Conservation (phyloP, 2,888 invertebrate genomes). For the Antheraea assamensis region DNA sequence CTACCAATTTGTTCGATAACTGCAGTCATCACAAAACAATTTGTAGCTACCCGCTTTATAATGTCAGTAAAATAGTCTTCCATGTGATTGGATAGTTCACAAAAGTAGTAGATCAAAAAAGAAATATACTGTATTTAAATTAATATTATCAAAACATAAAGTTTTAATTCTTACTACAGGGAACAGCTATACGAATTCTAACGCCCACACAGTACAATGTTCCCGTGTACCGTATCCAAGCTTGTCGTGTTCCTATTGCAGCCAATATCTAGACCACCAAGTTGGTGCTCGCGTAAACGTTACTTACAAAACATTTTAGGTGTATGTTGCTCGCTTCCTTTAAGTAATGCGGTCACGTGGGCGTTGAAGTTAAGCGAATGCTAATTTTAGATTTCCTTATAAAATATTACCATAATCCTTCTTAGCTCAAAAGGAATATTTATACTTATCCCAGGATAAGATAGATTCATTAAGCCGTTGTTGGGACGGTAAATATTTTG, state of each 20-base stretch:
- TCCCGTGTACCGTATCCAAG: constrained; percentile 12
- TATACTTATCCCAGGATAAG: constrained; percentile 6
- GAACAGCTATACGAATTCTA: not conserved
- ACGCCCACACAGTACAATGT: constrained; percentile 1
- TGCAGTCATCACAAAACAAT: too few species aligned
- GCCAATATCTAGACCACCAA: constrained; percentile 16
- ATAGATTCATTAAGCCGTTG: not conserved
- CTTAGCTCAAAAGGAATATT: constrained; percentile 4
- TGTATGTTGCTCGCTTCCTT: constrained; percentile 7
- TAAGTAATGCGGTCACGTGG: constrained; percentile 4
- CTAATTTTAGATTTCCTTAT: constrained; percentile 9
- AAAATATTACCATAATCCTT: constrained; percentile 6
- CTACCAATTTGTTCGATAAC: too few species aligned
- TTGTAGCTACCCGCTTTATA: too few species aligned
- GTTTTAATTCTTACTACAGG: not conserved
- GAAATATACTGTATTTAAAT: too few species aligned
- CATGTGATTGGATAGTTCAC: too few species aligned
- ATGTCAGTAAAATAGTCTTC: too few species aligned
- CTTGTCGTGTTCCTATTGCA: constrained; percentile 17
- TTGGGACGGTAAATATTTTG: not conserved
- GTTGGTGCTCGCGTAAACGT: not conserved
- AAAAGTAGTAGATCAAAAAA: too few species aligned
- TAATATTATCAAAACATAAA: too few species aligned
- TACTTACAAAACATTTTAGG: constrained; percentile 5
- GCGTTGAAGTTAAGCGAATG: constrained; percentile 2